Evolutionary conservation across 2,113 vertebrate genomes (phyloP).

Genomic region (Nestor notabilis): DNA sequence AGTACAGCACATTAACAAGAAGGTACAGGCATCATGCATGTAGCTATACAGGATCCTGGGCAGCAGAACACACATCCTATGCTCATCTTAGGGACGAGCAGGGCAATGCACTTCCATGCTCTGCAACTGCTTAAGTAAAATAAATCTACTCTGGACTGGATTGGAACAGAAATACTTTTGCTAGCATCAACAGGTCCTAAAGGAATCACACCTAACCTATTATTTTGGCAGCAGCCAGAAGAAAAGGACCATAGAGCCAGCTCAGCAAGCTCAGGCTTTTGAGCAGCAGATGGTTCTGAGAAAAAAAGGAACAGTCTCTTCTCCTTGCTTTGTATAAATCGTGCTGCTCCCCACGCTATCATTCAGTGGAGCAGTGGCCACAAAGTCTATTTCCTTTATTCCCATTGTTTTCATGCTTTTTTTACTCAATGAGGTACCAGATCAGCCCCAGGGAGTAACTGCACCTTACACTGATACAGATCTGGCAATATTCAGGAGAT

Average conservation of each 20-base stretch:
- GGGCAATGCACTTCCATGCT: not conserved
- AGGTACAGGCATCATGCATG: not conserved
- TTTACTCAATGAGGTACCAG: not conserved
- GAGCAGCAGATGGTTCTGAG: not conserved
- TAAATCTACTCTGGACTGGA: not conserved
- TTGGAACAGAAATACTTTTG: not conserved
- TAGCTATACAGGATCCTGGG: not conserved
- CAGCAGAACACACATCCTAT: not conserved
- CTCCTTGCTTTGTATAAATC: accelerated
- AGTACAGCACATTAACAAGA: not conserved
- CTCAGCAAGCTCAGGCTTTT: not conserved
- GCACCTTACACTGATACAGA: not conserved
- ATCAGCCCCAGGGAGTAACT: not conserved
- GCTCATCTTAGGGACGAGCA: not conserved
- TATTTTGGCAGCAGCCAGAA: not conserved
- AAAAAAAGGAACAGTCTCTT: not conserved
- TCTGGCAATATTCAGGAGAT: not conserved
- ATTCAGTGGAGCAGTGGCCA: not conserved
- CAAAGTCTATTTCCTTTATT: not conserved
- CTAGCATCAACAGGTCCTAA: not conserved
- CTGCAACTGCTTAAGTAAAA: not conserved
- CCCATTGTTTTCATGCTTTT: not conserved
- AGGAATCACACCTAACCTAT: not conserved
- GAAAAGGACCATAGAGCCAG: not conserved
- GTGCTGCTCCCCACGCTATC: not conserved